Base-by-base conservation (phyloP, 2,797 vertebrate species). In the Carduelis carduelis region DNA sequence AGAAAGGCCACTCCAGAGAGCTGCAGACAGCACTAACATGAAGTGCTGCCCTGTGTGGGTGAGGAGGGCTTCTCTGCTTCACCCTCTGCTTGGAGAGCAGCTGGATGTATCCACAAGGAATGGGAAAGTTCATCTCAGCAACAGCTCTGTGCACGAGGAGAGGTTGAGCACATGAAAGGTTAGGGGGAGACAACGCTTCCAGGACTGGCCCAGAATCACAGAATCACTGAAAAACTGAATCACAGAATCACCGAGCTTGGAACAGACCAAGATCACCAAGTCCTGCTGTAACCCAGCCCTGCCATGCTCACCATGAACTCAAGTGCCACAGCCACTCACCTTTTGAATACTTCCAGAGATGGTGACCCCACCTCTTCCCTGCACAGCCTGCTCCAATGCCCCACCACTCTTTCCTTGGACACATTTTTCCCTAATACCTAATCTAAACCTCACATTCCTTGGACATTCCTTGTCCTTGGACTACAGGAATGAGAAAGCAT, bases 321-420 rank as follows among this genome's bases (percentile, higher is more conserved):
- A 8, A 44, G 21, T 20, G n/a, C 24, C 71, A 39, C 57, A 57
- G 15, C n/a, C 50, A 30, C 50, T 7, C 8, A 4, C n/a, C 8
- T 46, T 39, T 2, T 7, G 21, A 34, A 23, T 2, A 8, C 11
- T 37, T 27, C 24, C n/a, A 64, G 80, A 39, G 28, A 5, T 32
- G 44, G 28, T 13, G 44, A 52, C 72, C 41, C 71, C 64, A n/a
- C 2, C 20, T 8, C 37, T 26, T 22, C 64, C 49, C 44, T 37
- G 32, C 37, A 5, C 50, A 69, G 32, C 20, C 56, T 57, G 21
- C 39, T 64, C 44, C 34, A 52, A 0, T 23, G 24, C 44, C 14
- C 0, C 0, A 23, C 26, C 22, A 1, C 15, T 12, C 15, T 71
- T 59, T 5, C 0, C 0, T 2, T 28, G 46, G 52, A 52, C 30